Conservation (phyloP, 2,113 vertebrate species). For the Haemorhous mexicanus region DNA sequence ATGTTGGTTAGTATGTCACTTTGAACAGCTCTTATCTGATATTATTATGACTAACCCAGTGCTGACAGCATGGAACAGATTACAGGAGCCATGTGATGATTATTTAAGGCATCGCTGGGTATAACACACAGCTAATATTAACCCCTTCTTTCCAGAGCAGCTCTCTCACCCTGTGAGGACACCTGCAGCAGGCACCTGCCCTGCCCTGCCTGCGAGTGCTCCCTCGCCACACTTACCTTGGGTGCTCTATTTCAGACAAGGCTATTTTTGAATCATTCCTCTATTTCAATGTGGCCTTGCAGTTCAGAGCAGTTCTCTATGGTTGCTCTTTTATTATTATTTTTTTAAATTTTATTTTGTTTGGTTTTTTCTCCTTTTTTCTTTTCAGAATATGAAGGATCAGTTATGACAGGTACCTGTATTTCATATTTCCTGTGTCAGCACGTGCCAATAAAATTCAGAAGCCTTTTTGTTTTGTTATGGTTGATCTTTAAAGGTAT, state of each 20-base stretch:
- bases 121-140: slow-evolving; percentile 69
- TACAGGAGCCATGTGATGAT: slow-evolving; percentile 89
- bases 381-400: not conserved
- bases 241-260: not conserved
- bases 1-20: slow-evolving; percentile 84
- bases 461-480: slow-evolving; percentile 56
- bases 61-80: slow-evolving; percentile 96
- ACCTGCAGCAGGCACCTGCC: not conserved
- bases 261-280: slow-evolving; percentile 7
- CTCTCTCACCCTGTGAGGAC: not conserved
- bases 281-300: not conserved
- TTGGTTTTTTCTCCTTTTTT: accelerated
- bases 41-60: slow-evolving; percentile 91
- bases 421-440: slow-evolving; percentile 58
- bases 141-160: slow-evolving; percentile 63
- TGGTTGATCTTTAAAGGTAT: slow-evolving; percentile 76
- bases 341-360: not conserved
- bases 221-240: not conserved
- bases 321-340: not conserved
- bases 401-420: slow-evolving; percentile 36
- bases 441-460: slow-evolving; percentile 64
- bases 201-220: accelerated
- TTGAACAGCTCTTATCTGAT: slow-evolving; percentile 91
- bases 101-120: slow-evolving; percentile 82
- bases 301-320: not conserved